phyloP scores from a whole-genome alignment of 2,888 invertebrate genomes.

The Catocala nupta region DNA sequence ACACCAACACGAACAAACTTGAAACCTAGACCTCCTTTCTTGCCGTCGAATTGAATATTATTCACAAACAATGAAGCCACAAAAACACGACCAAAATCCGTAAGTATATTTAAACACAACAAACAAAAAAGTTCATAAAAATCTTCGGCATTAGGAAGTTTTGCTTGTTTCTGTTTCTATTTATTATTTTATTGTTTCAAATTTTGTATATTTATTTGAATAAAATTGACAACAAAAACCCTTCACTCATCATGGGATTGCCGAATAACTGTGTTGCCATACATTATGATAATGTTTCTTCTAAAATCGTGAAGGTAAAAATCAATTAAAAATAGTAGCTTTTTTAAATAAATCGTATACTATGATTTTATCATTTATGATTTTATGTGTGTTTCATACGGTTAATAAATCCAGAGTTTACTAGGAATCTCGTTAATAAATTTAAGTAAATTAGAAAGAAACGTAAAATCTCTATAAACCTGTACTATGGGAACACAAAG shows the following conservation, averaged over 20 bases:
- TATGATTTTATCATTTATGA: too few relatives aligned
- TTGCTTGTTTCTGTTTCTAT: constrained; percentile 11
- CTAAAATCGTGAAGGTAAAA: too few relatives aligned
- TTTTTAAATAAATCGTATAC: too few relatives aligned
- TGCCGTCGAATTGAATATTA: constrained; percentile 28
- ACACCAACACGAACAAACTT: constrained; percentile 49
- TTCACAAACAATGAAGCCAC: constrained; percentile 54
- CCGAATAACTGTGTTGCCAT: constrained; percentile 40
- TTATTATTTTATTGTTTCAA: constrained; percentile 13
- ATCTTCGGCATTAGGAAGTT: constrained; percentile 5
- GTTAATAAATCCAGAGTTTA: too few relatives aligned
- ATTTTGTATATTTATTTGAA: constrained; percentile 31
- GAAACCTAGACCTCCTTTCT: constrained; percentile 55
- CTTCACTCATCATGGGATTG: constrained; percentile 37
- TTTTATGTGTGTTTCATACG: too few relatives aligned
- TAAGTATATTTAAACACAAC: constrained; percentile 19
- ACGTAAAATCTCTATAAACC: too few relatives aligned
- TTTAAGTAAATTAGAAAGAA: too few relatives aligned
- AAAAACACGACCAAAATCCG: constrained; percentile 40
- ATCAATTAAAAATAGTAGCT: too few relatives aligned
- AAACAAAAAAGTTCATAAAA: constrained; percentile 28
- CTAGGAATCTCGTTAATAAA: too few relatives aligned
- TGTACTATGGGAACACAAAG: too few relatives aligned
- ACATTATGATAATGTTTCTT: neutral
- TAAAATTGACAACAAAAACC: constrained; percentile 57